Base-by-base conservation (phyloP, 2,113 vertebrate species). In the Pipra filicauda region DNA sequence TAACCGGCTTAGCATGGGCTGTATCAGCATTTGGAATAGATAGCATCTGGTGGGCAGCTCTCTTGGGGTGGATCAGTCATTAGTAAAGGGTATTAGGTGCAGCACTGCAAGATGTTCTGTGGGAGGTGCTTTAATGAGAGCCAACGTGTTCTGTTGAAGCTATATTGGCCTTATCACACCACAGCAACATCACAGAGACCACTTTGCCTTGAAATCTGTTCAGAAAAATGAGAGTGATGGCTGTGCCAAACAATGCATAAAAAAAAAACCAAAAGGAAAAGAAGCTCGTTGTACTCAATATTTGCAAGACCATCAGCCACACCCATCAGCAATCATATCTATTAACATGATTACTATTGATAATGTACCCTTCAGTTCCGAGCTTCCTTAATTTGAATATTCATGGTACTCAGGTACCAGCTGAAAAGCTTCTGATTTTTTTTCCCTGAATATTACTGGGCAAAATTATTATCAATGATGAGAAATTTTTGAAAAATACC, bases 331-430 rank as follows among this genome's bases (percentile, higher is more conserved):
- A 90, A 65, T 91, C 48, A 8, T 46, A 61, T 54, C 48, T 69
- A 31, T 94, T 92, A 90, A 78, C 28, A 22, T 61, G 61, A 65
- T 95, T 84, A 30, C 39, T 81, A 43, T 64, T 3, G 31, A 78
- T 71, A 90, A 80, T 0, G 1, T 64, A 66, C 67, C 27, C n/a
- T 85, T 84, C 70, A 52, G 35, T 74, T 81, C 69, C 0, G 3
- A 71, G 59, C 28, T 94, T 86, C 93, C 52, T 80, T 84, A 88
- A 88, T 90, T 84, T 84, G 33, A 83, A 43, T 65, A 89, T 80
- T 92, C 88, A 54, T 78, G 66, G 28, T 57, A 94, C 43, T 81
- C 76, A 89, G 48, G 57, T 88, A 65, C 8, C 51, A 71, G 55
- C 52, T 88, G 79, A 91, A 94, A 88, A 11, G 5, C 18, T 93